Percentiles rank a stretch among this genome's conserved stretches.
Evolutionary conservation across 2,797 vertebrate genomes (phyloP).

Genomic region (Cynodonichthys magdalenae): DNA sequence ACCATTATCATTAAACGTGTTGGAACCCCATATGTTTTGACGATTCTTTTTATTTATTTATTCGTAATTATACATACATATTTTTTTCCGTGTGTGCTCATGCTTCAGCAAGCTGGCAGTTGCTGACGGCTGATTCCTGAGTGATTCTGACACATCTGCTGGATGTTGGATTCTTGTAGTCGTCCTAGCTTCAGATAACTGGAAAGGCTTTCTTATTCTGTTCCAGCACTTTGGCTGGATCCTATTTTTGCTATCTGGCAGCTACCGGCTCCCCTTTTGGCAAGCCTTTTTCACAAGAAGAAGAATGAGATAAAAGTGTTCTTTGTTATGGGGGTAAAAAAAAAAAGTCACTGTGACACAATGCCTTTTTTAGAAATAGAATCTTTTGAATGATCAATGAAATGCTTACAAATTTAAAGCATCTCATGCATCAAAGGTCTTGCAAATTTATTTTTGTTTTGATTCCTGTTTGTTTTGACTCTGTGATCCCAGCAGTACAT

Average conservation of each 20-base stretch:
- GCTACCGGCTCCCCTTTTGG: slow-evolving; percentile 31
- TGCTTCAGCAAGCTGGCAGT: slow-evolving; percentile 22
- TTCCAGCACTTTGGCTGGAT: slow-evolving; percentile 37
- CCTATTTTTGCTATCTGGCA: slow-evolving; percentile 35
- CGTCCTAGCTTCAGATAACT: slow-evolving; percentile 39
- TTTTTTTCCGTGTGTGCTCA: slow-evolving; percentile 7
- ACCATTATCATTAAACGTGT: slow-evolving; percentile 26
- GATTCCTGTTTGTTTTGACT: not conserved
- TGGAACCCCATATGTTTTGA: slow-evolving; percentile 3
- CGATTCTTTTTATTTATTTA: not conserved
- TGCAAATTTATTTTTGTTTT: not conserved
- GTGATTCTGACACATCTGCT: slow-evolving; percentile 45
- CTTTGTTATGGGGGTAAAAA: slow-evolving; percentile 27
- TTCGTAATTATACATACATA: not conserved
- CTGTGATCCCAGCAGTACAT: slow-evolving; percentile 3
- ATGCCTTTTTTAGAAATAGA: not conserved
- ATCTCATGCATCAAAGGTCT: not conserved
- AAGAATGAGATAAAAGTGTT: slow-evolving; percentile 21
- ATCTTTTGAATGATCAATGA: not conserved
- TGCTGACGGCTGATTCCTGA: slow-evolving; percentile 40
- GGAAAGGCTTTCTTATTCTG: slow-evolving; percentile 40
- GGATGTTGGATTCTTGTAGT: slow-evolving; percentile 37
- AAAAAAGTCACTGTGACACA: not conserved
- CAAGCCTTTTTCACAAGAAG: slow-evolving; percentile 28
- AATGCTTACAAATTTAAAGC: not conserved